These are phyloP conservation scores for Cheilosia vernalis DNA, from an alignment of 2,888 invertebrate species.

Conservation along the genomic window DNA sequence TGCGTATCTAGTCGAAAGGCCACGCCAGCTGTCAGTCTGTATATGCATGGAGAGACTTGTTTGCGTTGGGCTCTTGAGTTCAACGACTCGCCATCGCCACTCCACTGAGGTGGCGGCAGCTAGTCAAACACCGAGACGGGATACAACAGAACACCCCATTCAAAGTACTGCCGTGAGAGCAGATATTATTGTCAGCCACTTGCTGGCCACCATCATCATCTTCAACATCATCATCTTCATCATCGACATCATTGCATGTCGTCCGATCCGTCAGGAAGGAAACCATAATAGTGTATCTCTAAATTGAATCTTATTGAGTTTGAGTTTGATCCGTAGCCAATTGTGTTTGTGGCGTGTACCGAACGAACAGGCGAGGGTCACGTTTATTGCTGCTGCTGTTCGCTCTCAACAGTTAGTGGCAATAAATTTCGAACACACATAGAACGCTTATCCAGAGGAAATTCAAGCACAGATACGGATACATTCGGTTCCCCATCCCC, in stretches of 20 bases:
- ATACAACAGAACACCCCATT: slow-evolving; percentile 20
- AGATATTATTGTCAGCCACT: slow-evolving; percentile 23
- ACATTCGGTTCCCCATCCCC: slow-evolving; percentile 3
- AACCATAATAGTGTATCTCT: slow-evolving; percentile 72
- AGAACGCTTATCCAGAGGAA: slow-evolving; percentile 37
- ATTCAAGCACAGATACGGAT: slow-evolving; percentile 29
- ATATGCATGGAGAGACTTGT: slow-evolving; percentile 39
- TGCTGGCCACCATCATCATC: slow-evolving; percentile 24
- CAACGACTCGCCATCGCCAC: slow-evolving; percentile 49
- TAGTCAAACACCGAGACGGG: slow-evolving; percentile 15
- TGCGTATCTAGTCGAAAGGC: neutral
- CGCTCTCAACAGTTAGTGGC: slow-evolving; percentile 33
- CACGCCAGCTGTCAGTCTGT: slow-evolving; percentile 31
- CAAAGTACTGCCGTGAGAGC: slow-evolving; percentile 10
- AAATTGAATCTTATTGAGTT: slow-evolving; percentile 74
- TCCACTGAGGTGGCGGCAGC: slow-evolving; percentile 6
- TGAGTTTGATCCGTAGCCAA: slow-evolving; percentile 72
- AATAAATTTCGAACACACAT: slow-evolving; percentile 23
- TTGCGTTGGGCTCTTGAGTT: slow-evolving; percentile 54
- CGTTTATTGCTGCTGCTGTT: slow-evolving; percentile 43
- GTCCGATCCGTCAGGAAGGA: slow-evolving; percentile 50
- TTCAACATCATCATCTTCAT: slow-evolving; percentile 1
- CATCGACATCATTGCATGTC: slow-evolving; percentile 3
- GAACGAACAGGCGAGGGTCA: slow-evolving; percentile 40
- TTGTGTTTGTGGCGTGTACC: slow-evolving; percentile 70